Percentiles rank a stretch among this genome's conserved stretches.
phyloP scores from a whole-genome alignment of 2,113 vertebrate genomes.

The Hyaena hyaena region DNA sequence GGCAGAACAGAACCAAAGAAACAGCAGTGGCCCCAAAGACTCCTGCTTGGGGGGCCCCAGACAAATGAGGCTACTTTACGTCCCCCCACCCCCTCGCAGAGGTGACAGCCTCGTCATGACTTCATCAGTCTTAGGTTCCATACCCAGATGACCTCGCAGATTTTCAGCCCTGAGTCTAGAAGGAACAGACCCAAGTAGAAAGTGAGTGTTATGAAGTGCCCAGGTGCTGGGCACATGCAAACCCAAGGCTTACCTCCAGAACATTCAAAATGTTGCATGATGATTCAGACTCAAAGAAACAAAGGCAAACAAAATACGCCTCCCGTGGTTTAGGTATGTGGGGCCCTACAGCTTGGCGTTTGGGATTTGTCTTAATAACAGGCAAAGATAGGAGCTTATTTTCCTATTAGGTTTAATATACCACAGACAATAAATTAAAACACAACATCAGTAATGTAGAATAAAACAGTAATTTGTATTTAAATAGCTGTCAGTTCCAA shows the following conservation, averaged over 20 bases:
- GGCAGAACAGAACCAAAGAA: background rate
- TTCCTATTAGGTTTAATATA: background rate
- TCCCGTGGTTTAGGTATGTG: background rate
- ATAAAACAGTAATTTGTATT: background rate
- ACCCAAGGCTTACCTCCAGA: background rate
- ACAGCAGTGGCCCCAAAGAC: background rate
- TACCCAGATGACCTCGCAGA: too few species aligned
- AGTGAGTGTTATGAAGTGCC: background rate
- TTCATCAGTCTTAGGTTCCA: background rate
- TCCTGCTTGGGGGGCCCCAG: background rate
- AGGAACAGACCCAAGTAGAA: background rate
- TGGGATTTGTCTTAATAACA: background rate
- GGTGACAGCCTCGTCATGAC: background rate
- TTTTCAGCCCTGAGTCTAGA: background rate
- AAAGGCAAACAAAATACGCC: background rate
- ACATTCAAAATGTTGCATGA: background rate
- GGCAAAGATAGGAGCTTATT: background rate
- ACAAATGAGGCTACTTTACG: background rate
- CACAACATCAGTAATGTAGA: background rate
- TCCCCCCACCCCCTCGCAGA: background rate
- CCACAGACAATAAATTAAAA: background rate
- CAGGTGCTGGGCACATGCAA: background rate
- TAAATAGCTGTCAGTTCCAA: background rate
- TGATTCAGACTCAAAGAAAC: background rate
- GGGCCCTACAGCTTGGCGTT: too few species aligned